Evolutionary conservation across 1,140 invertebrate species (phyloP), one percentile per base, ranked within the genome.

Genomic region (Rhopalosiphum padi): DNA sequence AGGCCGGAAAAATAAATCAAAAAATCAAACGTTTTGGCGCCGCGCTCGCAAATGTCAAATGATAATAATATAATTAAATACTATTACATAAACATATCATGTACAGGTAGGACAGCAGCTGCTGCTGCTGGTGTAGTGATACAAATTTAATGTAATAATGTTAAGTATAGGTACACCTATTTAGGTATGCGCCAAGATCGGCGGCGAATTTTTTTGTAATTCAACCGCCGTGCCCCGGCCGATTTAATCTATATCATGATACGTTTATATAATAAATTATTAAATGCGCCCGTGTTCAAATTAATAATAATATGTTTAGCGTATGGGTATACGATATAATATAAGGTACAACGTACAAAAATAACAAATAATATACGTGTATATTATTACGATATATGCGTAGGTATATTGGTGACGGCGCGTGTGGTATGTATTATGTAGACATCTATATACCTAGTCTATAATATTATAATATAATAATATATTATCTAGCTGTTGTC

Each of bases 311-410:
- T 41, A 37, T 8, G 35, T 83, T 23, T 85, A 83, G 48, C 18
- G 6, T 37, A 83, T 51, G 3, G 48, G 48, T 82, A 43, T 41
- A 43, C 41, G 9, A 21, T n/a, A 35, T 35, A 87, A 51, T 35
- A 87, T 87, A 48, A 46, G 43, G 87, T 89, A 89, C 87, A 89
- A 89, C 87, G 87, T 89, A 89, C 87, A 89, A 89, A 53, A 53
- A 89, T 37, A 53, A n/a, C 87, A 53, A 89, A 89, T 89, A 37
- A 53, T 53, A 89, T 89, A 89, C 87, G 87, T 89, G 87, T 89
- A 53, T 53, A 35, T 89, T 35, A 77, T 77, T 77, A 77, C 60
- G 48, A 37, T 85, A 41, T 25, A 41, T 85, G 83, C 83, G 37
- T 11, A 41, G 1, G 83, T 41, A 41, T 23, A 41, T 9, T 25